phyloP scores from a whole-genome alignment of 2,888 invertebrate species.

The Taenaris catops region DNA sequence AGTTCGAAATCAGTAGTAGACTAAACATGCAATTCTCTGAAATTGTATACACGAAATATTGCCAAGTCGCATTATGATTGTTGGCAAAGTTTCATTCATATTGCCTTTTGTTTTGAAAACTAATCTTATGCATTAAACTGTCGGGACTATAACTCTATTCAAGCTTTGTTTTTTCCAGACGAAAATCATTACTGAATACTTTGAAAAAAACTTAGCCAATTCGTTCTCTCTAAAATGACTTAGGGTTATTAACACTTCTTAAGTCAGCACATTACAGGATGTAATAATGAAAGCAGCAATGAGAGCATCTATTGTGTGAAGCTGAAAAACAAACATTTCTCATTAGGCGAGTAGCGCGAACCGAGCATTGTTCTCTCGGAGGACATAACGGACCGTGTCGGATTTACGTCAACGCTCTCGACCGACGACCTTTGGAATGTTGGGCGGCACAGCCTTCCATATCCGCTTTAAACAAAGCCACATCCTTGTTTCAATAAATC shows the following conservation, averaged over 20 bases:
- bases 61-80: constrained; percentile 8
- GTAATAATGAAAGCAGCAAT: constrained; percentile 59
- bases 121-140: constrained; percentile 4
- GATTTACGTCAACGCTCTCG: constrained; percentile 60
- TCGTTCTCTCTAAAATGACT: constrained; percentile 20
- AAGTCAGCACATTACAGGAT: constrained; percentile 40
- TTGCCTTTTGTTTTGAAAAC: constrained; percentile 2
- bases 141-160: constrained; percentile 1
- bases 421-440: constrained; percentile 54
- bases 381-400: constrained; percentile 73
- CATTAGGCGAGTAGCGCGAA: constrained; percentile 70
- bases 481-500: constrained; percentile 18
- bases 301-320: constrained; percentile 62
- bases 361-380: constrained; percentile 64
- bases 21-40: constrained; percentile 5
- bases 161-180: constrained; percentile 3
- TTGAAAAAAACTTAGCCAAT: constrained; percentile 11
- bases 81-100: constrained; percentile 9
- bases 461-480: constrained; percentile 17
- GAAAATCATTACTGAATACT: not conserved
- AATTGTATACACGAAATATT: constrained; percentile 6
- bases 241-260: constrained; percentile 44
- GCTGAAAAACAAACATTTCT: constrained; percentile 75
- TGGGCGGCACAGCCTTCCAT: constrained; percentile 21
- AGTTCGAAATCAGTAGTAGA: constrained; percentile 2